These are phyloP conservation scores for Gryllus bimaculatus DNA, from an alignment of 1,140 invertebrate genomes.

Conservation along the genomic window DNA sequence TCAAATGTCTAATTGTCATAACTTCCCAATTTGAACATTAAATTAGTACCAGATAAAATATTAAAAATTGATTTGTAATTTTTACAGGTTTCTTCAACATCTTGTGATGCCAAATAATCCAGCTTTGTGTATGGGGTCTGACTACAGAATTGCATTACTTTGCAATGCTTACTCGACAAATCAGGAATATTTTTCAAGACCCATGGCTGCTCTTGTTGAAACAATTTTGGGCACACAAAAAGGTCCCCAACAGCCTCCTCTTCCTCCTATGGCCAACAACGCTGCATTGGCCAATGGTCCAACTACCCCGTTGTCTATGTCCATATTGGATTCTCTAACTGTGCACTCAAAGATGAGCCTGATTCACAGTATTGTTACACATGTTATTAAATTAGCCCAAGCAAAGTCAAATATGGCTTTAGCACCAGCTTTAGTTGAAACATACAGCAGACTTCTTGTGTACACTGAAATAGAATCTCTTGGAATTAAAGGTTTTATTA, in stretches of 20 bases:
- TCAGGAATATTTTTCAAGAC: slow-evolving; percentile 71
- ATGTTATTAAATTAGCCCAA: slow-evolving; percentile 79
- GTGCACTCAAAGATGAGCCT: slow-evolving; percentile 96
- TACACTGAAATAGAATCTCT: slow-evolving; percentile 96
- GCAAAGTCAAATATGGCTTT: slow-evolving; percentile 72
- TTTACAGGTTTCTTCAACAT: slow-evolving; percentile 65
- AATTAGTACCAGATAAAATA: too few species aligned
- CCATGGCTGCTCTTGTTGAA: slow-evolving; percentile 82
- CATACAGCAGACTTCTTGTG: slow-evolving; percentile 83
- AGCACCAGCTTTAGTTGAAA: slow-evolving; percentile 87
- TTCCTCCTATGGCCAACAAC: slow-evolving; percentile 38
- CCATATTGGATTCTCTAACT: slow-evolving; percentile 86
- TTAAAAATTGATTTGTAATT: background rate
- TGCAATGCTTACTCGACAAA: slow-evolving; percentile 93
- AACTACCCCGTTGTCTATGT: slow-evolving; percentile 82
- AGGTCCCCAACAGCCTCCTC: slow-evolving; percentile 32
- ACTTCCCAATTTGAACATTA: too few species aligned
- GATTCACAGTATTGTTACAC: slow-evolving; percentile 87
- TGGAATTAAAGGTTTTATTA: slow-evolving; percentile 93
- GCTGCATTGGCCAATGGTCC: slow-evolving; percentile 45
- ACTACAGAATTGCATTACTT: slow-evolving; percentile 82
- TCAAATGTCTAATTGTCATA: too few species aligned
- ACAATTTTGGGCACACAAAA: slow-evolving; percentile 74
- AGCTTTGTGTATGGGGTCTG: slow-evolving; percentile 58
- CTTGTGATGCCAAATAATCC: slow-evolving; percentile 59